Evolutionary conservation across 2,797 vertebrate species (phyloP).

Genomic region (Microctenopoma steveboyesi): DNA sequence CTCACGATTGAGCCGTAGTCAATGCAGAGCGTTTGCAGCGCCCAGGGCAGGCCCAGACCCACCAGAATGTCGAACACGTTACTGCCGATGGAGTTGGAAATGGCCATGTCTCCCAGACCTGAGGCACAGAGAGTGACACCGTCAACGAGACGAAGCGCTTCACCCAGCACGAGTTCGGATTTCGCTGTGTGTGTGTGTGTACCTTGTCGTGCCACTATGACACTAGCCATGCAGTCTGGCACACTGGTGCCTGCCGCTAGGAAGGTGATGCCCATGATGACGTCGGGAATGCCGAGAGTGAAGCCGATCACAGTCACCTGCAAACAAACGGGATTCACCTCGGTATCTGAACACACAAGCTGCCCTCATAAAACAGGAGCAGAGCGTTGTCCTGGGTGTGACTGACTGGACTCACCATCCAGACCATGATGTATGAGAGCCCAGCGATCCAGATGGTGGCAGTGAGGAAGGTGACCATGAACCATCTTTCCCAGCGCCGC

Average conservation of each 20-base stretch:
- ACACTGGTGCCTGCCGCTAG: conserved; percentile 95
- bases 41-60: conserved; percentile 93
- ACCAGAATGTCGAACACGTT: conserved; percentile 97
- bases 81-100: conserved; percentile 96
- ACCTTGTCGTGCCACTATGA: conserved; percentile 96
- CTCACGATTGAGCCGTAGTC: conserved; percentile 94
- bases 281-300: conserved; percentile 94
- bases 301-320: conserved; percentile 96
- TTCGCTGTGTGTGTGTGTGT: conserved; percentile 16
- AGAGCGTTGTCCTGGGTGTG: background rate
- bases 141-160: conserved; percentile 33
- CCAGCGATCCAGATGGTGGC: conserved; percentile 95
- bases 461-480: conserved; percentile 90
- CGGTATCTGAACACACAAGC: background rate
- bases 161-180: background rate
- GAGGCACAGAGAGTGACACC: conserved; percentile 55
- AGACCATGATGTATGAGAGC: conserved; percentile 97
- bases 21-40: conserved; percentile 91
- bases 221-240: conserved; percentile 97
- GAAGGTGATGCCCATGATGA: conserved; percentile 98
- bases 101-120: conserved; percentile 97
- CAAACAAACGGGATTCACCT: conserved; percentile 29
- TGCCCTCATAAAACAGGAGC: no score
- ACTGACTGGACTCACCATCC: conserved; percentile 87
- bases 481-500: conserved; percentile 92